phyloP scores from a whole-genome alignment of 2,113 vertebrate species.

The Lasiurus cinereus region DNA sequence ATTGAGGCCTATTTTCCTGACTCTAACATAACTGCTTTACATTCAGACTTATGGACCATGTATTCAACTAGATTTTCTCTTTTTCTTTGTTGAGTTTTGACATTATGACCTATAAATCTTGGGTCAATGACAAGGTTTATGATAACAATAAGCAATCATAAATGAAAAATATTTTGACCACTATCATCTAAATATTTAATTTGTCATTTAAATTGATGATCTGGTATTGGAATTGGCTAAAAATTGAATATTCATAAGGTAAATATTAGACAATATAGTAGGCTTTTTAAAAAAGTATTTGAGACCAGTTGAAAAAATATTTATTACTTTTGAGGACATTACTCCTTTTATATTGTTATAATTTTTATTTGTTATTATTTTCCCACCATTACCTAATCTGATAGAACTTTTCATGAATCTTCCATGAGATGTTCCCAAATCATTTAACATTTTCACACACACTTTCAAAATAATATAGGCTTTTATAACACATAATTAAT shows the following conservation, averaged over 20 bases:
- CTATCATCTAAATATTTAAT: not conserved
- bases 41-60: not conserved
- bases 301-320: not conserved
- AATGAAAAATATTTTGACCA: not conserved
- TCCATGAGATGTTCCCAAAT: not conserved
- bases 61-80: not conserved
- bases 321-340: not conserved
- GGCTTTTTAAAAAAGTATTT: not conserved
- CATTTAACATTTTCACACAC: not conserved
- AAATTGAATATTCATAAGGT: not conserved
- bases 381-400: not conserved
- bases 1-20: not conserved
- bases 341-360: not conserved
- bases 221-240: not conserved
- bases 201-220: not conserved
- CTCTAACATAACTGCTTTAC: not conserved
- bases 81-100: not conserved
- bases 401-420: constrained; percentile 14
- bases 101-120: not conserved
- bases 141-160: not conserved
- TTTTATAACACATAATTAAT: not conserved
- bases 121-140: not conserved
- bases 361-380: constrained; percentile 20
- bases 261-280: not conserved
- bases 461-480: not conserved